These are phyloP conservation scores for Thera britannica DNA, from an alignment of 2,888 invertebrate species.

Conservation along the genomic window DNA sequence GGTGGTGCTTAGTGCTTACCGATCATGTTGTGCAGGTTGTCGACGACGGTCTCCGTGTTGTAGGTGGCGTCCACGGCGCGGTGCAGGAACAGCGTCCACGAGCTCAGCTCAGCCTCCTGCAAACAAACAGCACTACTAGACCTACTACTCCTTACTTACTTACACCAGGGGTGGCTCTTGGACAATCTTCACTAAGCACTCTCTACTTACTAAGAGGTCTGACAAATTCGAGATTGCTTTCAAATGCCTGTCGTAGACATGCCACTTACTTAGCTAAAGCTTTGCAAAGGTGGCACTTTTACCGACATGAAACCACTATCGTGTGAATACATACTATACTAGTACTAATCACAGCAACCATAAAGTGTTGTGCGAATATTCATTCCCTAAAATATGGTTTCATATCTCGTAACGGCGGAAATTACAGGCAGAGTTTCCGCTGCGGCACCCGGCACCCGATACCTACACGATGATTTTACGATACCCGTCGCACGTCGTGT, in stretches of 20 bases:
- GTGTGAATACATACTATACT: too few species aligned
- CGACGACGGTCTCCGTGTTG: constrained; percentile 76
- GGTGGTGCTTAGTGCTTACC: constrained; percentile 56
- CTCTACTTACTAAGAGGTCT: too few species aligned
- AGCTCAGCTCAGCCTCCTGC: constrained; percentile 77
- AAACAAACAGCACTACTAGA: constrained; percentile 3
- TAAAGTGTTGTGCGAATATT: constrained; percentile 19
- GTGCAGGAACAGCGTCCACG: constrained; percentile 80
- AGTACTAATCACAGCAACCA: background rate
- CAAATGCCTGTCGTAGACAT: too few species aligned
- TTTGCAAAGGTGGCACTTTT: background rate
- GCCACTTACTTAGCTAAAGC: background rate
- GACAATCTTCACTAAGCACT: too few species aligned
- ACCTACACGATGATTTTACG: background rate
- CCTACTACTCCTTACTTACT: too few species aligned
- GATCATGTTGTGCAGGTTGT: constrained; percentile 80
- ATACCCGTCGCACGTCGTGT: background rate
- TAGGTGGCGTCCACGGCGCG: constrained; percentile 76
- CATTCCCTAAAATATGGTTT: constrained; percentile 16
- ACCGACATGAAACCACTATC: background rate
- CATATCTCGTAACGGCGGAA: constrained; percentile 29
- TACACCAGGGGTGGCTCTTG: too few species aligned
- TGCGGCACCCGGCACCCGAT: background rate
- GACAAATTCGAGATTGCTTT: too few species aligned
- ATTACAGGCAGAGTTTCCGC: constrained; percentile 15